Conservation (phyloP, 2,113 vertebrate species). For the Synodontis membranacea region DNA sequence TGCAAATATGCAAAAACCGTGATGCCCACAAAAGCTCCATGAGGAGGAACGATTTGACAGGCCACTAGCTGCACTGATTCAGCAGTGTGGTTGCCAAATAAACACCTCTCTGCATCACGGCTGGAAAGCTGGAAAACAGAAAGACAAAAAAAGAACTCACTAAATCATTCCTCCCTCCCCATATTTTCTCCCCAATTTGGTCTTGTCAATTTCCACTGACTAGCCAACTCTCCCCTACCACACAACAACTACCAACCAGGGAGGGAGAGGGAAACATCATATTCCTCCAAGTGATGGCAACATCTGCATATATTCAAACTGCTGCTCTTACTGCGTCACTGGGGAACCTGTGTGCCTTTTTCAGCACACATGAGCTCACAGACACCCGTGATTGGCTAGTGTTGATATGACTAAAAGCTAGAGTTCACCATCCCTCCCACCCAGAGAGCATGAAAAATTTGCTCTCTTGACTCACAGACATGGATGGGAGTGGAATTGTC, state of each 20-base stretch:
- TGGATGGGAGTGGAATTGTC: neutral
- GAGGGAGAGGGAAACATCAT: neutral
- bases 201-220: neutral
- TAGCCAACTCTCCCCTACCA: neutral
- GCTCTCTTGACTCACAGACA: neutral
- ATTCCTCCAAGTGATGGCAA: neutral
- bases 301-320: neutral
- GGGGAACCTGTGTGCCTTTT: neutral
- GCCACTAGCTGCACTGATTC: slow-evolving; percentile 67
- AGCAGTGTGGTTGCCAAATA: slow-evolving; percentile 55
- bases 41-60: slow-evolving; percentile 74
- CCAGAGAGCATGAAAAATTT: neutral
- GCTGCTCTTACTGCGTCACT: neutral
- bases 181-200: neutral
- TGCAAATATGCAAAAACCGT: slow-evolving; percentile 75
- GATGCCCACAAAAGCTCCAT: slow-evolving; percentile 63
- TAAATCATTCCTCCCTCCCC: neutral
- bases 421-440: neutral
- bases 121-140: slow-evolving; percentile 64
- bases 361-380: neutral
- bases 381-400: neutral
- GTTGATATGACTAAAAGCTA: neutral
- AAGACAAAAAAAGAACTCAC: neutral
- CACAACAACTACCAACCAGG: neutral
- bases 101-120: slow-evolving; percentile 52